Conservation (phyloP, 1,140 invertebrate genomes). For the Drosophila insularis region DNA sequence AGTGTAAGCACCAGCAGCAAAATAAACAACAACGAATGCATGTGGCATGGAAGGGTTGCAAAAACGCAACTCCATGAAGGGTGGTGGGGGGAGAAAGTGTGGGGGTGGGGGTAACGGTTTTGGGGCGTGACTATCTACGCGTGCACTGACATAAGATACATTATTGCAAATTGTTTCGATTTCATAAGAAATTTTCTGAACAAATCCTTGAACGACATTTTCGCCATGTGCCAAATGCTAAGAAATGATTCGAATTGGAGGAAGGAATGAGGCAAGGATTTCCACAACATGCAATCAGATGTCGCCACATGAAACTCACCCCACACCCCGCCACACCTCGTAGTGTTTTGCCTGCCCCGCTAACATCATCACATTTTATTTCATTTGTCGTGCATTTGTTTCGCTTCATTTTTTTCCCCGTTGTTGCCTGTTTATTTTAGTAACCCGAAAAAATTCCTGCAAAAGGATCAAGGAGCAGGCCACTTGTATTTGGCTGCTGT, state of each 20-base stretch:
- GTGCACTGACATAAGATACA: conserved; percentile 76
- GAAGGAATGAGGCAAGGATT: not conserved
- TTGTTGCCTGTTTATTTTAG: conserved; percentile 16
- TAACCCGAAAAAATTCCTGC: conserved; percentile 15
- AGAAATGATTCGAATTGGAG: conserved; percentile 8
- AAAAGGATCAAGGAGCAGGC: conserved; percentile 34
- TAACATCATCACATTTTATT: conserved; percentile 57
- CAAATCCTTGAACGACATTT: conserved; percentile 54
- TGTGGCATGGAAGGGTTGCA: conserved; percentile 37
- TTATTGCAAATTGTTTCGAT: conserved; percentile 80
- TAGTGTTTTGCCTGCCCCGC: not conserved
- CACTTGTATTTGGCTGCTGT: conserved; percentile 58
- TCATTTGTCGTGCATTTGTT: conserved; percentile 69
- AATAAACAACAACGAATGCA: conserved; percentile 11
- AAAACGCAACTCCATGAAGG: not conserved
- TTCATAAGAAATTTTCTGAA: conserved; percentile 71
- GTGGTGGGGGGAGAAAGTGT: not conserved
- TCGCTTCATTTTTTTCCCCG: conserved; percentile 35
- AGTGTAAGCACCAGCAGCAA: conserved; percentile 19
- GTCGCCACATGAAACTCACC: conserved; percentile 22
- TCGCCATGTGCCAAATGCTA: conserved; percentile 44
- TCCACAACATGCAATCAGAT: conserved; percentile 64
- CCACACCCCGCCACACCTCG: not conserved
- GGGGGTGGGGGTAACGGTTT: not conserved
- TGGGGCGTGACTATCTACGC: conserved; percentile 40